phyloP scores from a whole-genome alignment of 2,113 vertebrate species.

The Pagrus major region DNA sequence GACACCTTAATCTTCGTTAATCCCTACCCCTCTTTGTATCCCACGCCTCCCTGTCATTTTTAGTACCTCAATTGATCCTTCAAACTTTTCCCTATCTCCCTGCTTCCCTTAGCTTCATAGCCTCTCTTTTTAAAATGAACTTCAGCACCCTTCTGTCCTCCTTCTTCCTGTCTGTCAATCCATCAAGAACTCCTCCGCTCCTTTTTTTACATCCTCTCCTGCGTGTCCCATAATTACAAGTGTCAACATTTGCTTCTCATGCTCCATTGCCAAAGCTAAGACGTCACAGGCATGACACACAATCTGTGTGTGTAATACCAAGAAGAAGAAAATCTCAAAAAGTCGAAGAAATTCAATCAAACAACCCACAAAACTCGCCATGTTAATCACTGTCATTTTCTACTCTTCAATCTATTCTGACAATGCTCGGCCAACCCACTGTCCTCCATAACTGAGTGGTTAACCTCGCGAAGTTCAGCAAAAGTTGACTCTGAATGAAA shows the following conservation, averaged over 20 bases:
- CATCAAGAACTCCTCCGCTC: conserved; percentile 9
- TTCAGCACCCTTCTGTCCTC: not conserved
- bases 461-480: conserved; percentile 9
- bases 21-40: not conserved
- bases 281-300: not conserved
- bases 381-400: conserved; percentile 36
- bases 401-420: conserved; percentile 31
- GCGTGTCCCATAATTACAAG: conserved; percentile 28
- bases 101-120: not conserved
- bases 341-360: conserved; percentile 9
- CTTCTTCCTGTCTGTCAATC: not conserved
- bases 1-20: conserved; percentile 24
- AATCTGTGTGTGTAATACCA: conserved; percentile 11
- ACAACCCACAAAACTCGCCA: conserved; percentile 6
- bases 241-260: conserved; percentile 19
- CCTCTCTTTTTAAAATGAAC: conserved; percentile 5
- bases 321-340: conserved; percentile 9
- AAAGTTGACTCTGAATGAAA: not conserved
- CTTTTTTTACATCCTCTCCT: conserved; percentile 5
- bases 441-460: conserved; percentile 1
- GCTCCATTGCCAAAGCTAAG: not conserved
- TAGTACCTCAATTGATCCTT: not conserved
- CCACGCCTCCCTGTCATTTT: not conserved
- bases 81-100: not conserved
- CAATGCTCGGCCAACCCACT: conserved; percentile 5